phyloP scores from a whole-genome alignment of 2,113 vertebrate genomes.

The Aphyosemion australe region DNA sequence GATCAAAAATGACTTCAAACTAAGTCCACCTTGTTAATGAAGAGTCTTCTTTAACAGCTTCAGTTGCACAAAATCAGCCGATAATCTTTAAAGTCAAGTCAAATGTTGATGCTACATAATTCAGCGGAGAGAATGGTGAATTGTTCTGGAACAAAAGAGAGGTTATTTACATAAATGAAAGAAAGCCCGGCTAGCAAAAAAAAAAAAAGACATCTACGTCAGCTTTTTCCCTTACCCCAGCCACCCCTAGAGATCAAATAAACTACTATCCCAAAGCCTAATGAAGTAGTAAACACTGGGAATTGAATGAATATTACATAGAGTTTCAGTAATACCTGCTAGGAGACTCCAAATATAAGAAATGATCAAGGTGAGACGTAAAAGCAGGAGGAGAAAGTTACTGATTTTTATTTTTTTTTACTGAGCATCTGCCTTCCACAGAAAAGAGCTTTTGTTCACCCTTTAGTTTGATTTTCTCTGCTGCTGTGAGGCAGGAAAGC shows the following conservation, averaged over 20 bases:
- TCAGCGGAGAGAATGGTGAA: slow-evolving; percentile 21
- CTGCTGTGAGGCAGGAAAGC: slow-evolving; percentile 47
- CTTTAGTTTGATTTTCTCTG: slow-evolving; percentile 59
- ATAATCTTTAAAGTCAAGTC: too few species aligned
- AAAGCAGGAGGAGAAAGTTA: slow-evolving; percentile 30
- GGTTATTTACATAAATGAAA: slow-evolving; percentile 43
- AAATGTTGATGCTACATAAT: slow-evolving; percentile 1
- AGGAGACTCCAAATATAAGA: slow-evolving; percentile 65
- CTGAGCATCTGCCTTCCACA: slow-evolving; percentile 60
- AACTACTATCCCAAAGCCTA: slow-evolving; percentile 69
- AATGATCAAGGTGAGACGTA: slow-evolving; percentile 34
- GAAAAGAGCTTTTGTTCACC: slow-evolving; percentile 60
- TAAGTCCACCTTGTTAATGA: too few species aligned
- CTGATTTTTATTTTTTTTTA: slow-evolving; percentile 32
- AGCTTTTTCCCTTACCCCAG: slow-evolving; percentile 42
- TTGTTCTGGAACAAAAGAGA: slow-evolving; percentile 20
- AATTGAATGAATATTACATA: slow-evolving; percentile 73
- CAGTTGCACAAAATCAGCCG: too few species aligned
- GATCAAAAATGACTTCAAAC: too few species aligned
- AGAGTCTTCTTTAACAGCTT: too few species aligned
- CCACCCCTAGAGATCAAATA: slow-evolving; percentile 69
- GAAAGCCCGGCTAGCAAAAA: slow-evolving; percentile 20
- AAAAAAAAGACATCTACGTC: slow-evolving; percentile 52
- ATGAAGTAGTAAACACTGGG: slow-evolving; percentile 70
- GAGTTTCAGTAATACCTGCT: slow-evolving; percentile 66